Percentiles rank a stretch among this genome's conserved stretches.
phyloP scores from a whole-genome alignment of 2,888 invertebrate species.

The Tholera decimalis region DNA sequence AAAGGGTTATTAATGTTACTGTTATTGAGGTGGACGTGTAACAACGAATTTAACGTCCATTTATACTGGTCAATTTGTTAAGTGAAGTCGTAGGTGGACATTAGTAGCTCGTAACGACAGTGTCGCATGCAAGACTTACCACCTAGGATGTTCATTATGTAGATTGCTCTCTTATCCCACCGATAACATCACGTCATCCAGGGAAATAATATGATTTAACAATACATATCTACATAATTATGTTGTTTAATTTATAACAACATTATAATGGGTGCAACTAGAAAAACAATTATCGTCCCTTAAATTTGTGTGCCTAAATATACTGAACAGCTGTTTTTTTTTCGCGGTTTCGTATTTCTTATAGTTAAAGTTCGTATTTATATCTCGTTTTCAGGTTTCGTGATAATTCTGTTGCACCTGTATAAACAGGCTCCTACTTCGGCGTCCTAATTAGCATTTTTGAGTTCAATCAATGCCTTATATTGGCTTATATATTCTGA shows the following conservation, averaged over 20 bases:
- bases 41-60: constrained; percentile 61
- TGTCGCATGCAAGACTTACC: constrained; percentile 79
- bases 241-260: no score
- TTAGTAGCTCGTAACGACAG: constrained; percentile 82
- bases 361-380: no score
- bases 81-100: constrained; percentile 82
- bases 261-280: no score
- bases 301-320: no score
- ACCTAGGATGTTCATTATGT: constrained; percentile 76
- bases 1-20: constrained; percentile 51
- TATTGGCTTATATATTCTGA: background rate
- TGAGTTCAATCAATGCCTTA: background rate
- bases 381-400: no score
- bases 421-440: background rate
- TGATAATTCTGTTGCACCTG: no score
- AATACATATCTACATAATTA: no score
- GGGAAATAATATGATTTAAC: constrained; percentile 17
- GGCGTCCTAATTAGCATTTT: background rate
- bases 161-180: constrained; percentile 65
- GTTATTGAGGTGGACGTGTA: constrained; percentile 47
- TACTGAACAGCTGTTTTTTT: no score
- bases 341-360: no score
- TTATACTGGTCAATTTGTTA: constrained; percentile 84
- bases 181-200: constrained; percentile 30
- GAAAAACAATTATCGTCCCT: no score